phyloP scores from a whole-genome alignment of 2,113 vertebrate species.

The Alouatta palliata region DNA sequence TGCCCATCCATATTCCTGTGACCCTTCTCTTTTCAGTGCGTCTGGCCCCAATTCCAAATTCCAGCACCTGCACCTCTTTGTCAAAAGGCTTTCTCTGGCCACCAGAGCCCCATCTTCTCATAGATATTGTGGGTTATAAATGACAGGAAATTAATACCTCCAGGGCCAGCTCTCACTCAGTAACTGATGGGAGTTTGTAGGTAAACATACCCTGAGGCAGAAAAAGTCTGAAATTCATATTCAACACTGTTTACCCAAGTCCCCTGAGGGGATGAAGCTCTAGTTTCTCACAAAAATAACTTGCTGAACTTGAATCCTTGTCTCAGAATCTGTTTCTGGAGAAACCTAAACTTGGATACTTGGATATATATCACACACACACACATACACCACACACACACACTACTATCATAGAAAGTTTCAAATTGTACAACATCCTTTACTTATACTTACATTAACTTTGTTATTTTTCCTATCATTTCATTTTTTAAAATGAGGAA shows the following conservation, averaged over 20 bases:
- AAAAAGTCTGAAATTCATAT: not conserved
- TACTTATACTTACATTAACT: not conserved
- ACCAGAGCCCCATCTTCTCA: not conserved
- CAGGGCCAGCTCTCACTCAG: not conserved
- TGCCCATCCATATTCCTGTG: rapidly evolving
- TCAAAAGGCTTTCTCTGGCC: not conserved
- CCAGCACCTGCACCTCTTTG: not conserved
- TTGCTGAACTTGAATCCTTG: not conserved
- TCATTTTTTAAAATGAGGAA: not conserved
- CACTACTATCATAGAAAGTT: not conserved
- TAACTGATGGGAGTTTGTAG: not conserved
- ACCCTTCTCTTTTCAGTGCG: not conserved
- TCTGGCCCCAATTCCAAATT: not conserved
- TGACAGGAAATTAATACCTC: not conserved
- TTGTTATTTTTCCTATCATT: not conserved
- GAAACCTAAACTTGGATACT: not conserved
- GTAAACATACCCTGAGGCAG: not conserved
- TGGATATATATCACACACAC: not conserved
- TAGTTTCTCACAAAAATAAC: not conserved
- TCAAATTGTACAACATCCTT: not conserved
- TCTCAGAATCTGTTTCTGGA: not conserved
- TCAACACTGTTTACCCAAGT: not conserved
- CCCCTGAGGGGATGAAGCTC: not conserved
- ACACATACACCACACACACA: not conserved
- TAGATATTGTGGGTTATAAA: not conserved